Conservation (phyloP, 2,888 invertebrate species). For the Drosophila robusta region DNA sequence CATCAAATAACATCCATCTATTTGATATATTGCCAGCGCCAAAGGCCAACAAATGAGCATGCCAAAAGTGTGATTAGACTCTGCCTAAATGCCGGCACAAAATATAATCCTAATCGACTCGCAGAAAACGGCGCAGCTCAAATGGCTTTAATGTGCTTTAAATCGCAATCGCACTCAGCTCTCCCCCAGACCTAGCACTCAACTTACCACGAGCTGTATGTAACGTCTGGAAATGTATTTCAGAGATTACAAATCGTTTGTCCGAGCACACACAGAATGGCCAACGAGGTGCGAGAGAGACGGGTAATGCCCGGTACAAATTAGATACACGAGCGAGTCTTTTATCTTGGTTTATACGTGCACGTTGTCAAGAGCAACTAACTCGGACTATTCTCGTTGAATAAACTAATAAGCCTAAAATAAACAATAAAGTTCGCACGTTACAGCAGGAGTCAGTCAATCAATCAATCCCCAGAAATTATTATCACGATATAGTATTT, state of each 20-base stretch:
- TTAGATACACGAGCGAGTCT: conserved; percentile 5
- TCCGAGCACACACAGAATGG: conserved; percentile 21
- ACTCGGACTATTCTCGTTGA: too few relatives aligned
- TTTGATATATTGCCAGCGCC: conserved; percentile 51
- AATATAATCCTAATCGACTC: conserved; percentile 4
- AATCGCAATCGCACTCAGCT: conserved; percentile 9
- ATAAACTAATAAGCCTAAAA: too few relatives aligned
- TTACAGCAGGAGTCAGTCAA: too few relatives aligned
- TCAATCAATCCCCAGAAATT: too few relatives aligned
- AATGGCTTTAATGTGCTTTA: conserved; percentile 15
- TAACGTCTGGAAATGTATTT: conserved; percentile 28
- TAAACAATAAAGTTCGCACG: too few relatives aligned
- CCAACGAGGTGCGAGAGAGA: conserved; percentile 11
- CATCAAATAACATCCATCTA: conserved; percentile 48
- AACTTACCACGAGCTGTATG: conserved; percentile 11
- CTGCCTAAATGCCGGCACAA: conserved; percentile 18
- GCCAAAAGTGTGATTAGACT: conserved; percentile 31
- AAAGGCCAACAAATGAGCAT: conserved; percentile 33
- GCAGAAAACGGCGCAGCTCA: conserved; percentile 1
- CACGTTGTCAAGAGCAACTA: not conserved
- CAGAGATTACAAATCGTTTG: conserved; percentile 54
- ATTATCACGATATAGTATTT: too few relatives aligned
- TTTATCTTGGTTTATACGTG: conserved; percentile 10
- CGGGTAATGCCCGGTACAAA: conserved; percentile 7
- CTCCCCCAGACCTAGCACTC: conserved; percentile 10